These are phyloP conservation scores for Calameuta filiformis DNA, from an alignment of 2,888 invertebrate species.

Conservation along the genomic window DNA sequence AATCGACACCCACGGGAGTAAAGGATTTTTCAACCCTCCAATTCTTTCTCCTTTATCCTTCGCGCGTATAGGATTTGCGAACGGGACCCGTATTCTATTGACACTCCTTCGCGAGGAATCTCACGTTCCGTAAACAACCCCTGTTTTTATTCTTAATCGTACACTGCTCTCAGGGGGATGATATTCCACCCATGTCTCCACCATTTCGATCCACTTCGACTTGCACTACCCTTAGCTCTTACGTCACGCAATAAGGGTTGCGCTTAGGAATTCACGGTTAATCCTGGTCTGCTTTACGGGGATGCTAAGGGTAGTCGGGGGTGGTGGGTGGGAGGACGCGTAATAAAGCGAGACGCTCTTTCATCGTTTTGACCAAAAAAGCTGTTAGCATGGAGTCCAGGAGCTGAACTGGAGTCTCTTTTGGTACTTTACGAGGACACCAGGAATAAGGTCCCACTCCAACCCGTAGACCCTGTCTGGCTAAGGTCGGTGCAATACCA, in stretches of 20 bases:
- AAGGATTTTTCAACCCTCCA: neutral
- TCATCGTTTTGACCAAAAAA: slow-evolving; percentile 3
- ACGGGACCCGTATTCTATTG: neutral
- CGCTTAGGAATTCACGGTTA: neutral
- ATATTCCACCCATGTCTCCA: neutral
- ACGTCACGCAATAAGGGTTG: neutral
- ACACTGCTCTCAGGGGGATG: neutral
- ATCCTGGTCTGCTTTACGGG: neutral
- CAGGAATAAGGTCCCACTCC: neutral
- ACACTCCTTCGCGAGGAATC: neutral
- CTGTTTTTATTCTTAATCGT: neutral
- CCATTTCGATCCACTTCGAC: neutral
- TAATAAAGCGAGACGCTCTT: neutral
- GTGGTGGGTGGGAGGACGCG: neutral
- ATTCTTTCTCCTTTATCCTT: neutral
- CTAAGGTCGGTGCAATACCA: slow-evolving; percentile 23
- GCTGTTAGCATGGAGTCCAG: neutral
- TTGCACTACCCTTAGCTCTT: neutral
- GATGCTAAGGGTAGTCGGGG: neutral
- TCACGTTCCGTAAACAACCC: neutral
- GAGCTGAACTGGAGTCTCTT: neutral
- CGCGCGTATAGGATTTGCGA: neutral
- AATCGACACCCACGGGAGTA: neutral
- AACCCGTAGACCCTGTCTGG: slow-evolving; percentile 1
- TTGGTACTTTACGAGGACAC: slow-evolving; percentile 7